Conservation (phyloP, 2,797 vertebrate species). For the Podarcis lilfordi region DNA sequence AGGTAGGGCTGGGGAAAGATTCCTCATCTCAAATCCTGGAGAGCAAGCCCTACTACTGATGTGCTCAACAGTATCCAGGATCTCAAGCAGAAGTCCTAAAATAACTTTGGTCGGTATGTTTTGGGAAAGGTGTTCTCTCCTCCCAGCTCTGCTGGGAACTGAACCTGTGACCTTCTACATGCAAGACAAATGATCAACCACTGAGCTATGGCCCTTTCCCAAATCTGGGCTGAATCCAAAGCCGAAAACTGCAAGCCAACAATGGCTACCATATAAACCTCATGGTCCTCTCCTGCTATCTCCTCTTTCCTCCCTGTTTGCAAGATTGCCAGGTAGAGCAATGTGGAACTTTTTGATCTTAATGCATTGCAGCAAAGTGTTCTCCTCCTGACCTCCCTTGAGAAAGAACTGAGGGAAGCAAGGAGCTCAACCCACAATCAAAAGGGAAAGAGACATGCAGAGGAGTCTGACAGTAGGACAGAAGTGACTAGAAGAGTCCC, state of each 20-base stretch:
- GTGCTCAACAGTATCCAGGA: background rate
- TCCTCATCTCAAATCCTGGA: too few species aligned
- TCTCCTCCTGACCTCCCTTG: background rate
- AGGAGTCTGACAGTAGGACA: background rate
- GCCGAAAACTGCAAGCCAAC: background rate
- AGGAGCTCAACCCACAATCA: background rate
- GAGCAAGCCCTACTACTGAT: background rate
- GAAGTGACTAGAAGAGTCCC: background rate
- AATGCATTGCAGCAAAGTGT: background rate
- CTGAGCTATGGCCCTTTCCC: too few species aligned
- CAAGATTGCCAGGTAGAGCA: background rate
- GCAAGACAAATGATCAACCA: too few species aligned
- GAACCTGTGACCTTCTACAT: too few species aligned
- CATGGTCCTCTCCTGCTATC: too few species aligned
- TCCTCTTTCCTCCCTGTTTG: background rate
- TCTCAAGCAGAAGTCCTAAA: background rate
- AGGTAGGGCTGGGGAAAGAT: too few species aligned
- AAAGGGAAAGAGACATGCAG: background rate
- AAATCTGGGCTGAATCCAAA: background rate
- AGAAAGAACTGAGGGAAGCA: background rate
- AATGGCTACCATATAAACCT: too few species aligned
- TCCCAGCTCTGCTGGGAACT: too few species aligned
- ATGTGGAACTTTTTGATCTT: background rate
- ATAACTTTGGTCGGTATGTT: background rate
- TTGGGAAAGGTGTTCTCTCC: too few species aligned